phyloP scores from a whole-genome alignment of 2,888 invertebrate species.

The Girardia tigrina region DNA sequence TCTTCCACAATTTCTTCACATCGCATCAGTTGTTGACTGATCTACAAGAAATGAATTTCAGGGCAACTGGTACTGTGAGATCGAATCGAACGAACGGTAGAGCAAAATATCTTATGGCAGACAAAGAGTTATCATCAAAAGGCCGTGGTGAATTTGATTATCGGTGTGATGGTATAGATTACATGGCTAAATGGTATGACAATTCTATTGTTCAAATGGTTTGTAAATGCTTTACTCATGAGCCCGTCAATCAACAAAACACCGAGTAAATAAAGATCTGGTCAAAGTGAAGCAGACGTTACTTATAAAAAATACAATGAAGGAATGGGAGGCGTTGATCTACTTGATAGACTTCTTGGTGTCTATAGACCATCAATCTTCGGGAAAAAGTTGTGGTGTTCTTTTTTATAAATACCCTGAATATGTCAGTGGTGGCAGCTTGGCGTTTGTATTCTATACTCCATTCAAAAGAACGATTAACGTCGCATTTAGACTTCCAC shows the following conservation, averaged over 20 bases:
- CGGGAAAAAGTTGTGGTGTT: slow-evolving; percentile 27
- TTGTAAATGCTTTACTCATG: neutral
- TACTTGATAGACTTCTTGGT: slow-evolving; percentile 10
- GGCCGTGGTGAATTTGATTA: slow-evolving; percentile 25
- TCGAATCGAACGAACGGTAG: neutral
- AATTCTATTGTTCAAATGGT: neutral
- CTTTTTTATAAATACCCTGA: slow-evolving; percentile 21
- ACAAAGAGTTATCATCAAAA: slow-evolving; percentile 19
- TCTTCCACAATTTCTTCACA: slow-evolving; percentile 28
- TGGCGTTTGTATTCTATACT: slow-evolving; percentile 15
- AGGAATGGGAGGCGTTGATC: slow-evolving; percentile 31
- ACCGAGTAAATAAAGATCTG: neutral
- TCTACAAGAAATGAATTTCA: neutral
- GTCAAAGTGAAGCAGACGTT: neutral
- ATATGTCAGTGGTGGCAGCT: slow-evolving; percentile 25
- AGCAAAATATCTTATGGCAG: neutral
- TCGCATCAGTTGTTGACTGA: neutral
- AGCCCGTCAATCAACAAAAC: neutral
- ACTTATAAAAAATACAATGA: neutral
- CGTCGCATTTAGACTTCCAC: slow-evolving; percentile 24
- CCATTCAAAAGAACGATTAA: neutral
- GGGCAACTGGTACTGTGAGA: slow-evolving; percentile 25
- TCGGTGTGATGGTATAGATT: slow-evolving; percentile 2
- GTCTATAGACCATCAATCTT: slow-evolving; percentile 25
- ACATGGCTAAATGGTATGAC: slow-evolving; percentile 20